Evolutionary conservation across 2,888 invertebrate genomes (phyloP), one percentile per base, ranked within the genome.

Genomic region (Acleris sparsana): DNA sequence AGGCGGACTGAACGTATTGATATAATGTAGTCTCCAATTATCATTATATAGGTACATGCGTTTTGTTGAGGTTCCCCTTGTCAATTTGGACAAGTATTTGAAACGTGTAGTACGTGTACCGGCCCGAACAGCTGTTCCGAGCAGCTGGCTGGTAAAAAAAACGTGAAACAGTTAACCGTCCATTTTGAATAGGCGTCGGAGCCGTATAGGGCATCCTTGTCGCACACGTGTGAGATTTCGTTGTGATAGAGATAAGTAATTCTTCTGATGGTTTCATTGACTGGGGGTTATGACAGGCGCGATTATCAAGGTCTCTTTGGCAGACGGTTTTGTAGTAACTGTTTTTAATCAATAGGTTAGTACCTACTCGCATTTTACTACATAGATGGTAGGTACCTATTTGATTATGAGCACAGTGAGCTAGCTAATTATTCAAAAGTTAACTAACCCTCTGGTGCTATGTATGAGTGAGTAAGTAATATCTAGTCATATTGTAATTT

Each of bases 121-220:
- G 91, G 89, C 83, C 69, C 78, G 79, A 91, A 92, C 92, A 92
- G 92, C 92, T 92, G 92, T 92, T 91, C 82, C 82, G 70, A 85
- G 90, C 92, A 92, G 92, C 92, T 92, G 92, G 85, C 83, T 84
- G 75, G 80, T 83, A 85, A 90, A 91, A n/a, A 88, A 92, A 89
- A 88, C 87, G 84, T 87, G 80, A 84, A 80, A 84, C 87, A 85
- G 86, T 85, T 87, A 87, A 79, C 87, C 85, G 85, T 85, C 83
- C 78, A 80, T 77, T 82, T 83, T 86, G 80, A 83, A 82, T 79
- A 81, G 73, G 77, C 77, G 72, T 77, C 74, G 78, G 80, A 75
- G 72, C 73, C 71, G 65, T 69, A 71, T 78, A 67, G 65, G 75
- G 74, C 75, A 76, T 85, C 88, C 82, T 82, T 85, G 77, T 90